Base-by-base conservation (phyloP, 2,113 vertebrate species). In the Upupa epops region DNA sequence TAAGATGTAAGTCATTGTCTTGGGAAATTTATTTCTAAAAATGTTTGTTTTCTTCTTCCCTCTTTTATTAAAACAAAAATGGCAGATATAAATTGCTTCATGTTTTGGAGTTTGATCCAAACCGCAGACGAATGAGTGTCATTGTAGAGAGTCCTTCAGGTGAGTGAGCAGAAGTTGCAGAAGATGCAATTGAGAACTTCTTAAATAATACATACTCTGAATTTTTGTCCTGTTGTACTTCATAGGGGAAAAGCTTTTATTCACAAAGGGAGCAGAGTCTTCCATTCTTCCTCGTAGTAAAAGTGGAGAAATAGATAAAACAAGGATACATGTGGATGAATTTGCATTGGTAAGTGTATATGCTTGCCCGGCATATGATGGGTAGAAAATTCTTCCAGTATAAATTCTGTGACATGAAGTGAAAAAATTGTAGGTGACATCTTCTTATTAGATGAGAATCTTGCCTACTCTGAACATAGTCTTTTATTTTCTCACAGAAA, bases 221-320 rank as follows among this genome's bases (percentile, higher is more conserved):
- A 76, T 66, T 70, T 92, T 58, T 52, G 21, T 76, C 86, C 55
- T 51, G 0, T 74, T 64, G 74, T 54, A 31, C 74, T 65, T 84
- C 45, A 17, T 82, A 99, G 99, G 98, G 87, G 98, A 98, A 65
- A 98, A 97, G 73, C 91, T 99, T 76, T 96, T 99, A 93, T 99
- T 99, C 96, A 99, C 98, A 78, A 99, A 99, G 96, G 99, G 99
- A 81, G 99, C 99, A 9, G 99, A 99, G 93, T 99, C 99, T 17
- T 98, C 98, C 70, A 96, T 99, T 95, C 98, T 99, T 83, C 99
- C 99, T 72, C 97, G 98, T 32, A 92, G 98, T 65, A 98, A 97
- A 86, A 97, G 97, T 61, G 99, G 99, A 71, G 99, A 99, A 97
- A 98, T 99, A 87, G 98, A 99, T 75, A 99, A 99, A 97, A 99